Percentiles rank a stretch among this genome's conserved stretches.
phyloP scores from a whole-genome alignment of 2,113 vertebrate genomes.

The Vicugna pacos region DNA sequence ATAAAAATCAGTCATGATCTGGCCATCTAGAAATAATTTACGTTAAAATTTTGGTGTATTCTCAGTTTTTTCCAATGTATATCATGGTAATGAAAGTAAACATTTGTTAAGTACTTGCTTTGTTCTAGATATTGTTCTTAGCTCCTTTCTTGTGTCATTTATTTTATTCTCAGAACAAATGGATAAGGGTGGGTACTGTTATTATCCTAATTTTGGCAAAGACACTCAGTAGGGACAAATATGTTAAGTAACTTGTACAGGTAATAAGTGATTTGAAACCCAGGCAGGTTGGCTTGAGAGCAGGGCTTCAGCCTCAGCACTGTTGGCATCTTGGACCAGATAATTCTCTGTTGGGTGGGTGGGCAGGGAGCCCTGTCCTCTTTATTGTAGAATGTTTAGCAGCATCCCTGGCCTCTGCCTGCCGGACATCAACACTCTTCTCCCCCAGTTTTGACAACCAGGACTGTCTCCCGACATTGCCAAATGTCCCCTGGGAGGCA shows the following conservation, averaged over 20 bases:
- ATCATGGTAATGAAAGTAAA: background rate
- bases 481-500: background rate
- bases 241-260: background rate
- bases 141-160: background rate
- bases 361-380: background rate
- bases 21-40: background rate
- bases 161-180: conserved; percentile 5
- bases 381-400: background rate
- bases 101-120: background rate
- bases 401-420: background rate
- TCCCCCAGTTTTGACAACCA: background rate
- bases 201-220: conserved; percentile 24
- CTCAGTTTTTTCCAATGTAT: background rate
- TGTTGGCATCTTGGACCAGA: background rate
- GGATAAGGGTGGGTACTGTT: background rate
- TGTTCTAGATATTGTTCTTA: background rate
- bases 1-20: conserved; percentile 1
- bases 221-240: background rate
- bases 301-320: background rate
- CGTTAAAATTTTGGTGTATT: background rate
- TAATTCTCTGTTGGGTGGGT: background rate
- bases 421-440: background rate
- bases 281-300: background rate
- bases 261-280: background rate
- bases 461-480: background rate